Evolutionary conservation across 1,140 invertebrate species (phyloP).

Genomic region (Dreissena polymorpha): DNA sequence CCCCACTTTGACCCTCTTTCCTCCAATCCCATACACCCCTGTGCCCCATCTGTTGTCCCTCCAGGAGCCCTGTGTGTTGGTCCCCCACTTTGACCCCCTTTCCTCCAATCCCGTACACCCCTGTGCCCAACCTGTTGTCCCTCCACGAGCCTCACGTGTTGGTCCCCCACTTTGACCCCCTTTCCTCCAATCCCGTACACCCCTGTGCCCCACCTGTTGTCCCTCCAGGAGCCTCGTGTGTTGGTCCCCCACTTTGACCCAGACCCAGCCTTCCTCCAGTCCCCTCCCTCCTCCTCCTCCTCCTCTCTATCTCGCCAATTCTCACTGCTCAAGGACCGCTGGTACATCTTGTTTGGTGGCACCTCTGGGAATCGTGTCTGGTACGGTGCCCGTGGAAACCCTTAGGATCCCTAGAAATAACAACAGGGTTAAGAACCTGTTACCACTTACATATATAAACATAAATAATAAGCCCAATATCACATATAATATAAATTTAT

Average conservation of each 20-base stretch:
- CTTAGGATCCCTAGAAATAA: conserved; percentile 44
- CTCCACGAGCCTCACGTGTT: too few relatives aligned
- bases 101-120: too few relatives aligned
- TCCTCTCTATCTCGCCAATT: conserved; percentile 53
- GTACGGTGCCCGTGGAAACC: conserved; percentile 30
- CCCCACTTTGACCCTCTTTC: too few relatives aligned
- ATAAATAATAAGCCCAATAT: too few relatives aligned
- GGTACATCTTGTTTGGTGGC: conserved; percentile 45
- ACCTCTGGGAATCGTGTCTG: conserved; percentile 31
- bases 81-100: too few relatives aligned
- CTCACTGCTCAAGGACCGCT: conserved; percentile 50
- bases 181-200: not conserved
- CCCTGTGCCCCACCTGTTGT: not conserved
- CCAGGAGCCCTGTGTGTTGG: too few relatives aligned
- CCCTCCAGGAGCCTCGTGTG: conserved; percentile 28
- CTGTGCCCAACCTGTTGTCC: too few relatives aligned
- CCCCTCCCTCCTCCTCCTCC: conserved; percentile 45
- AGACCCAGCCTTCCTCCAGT: conserved; percentile 34
- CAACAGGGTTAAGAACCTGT: too few relatives aligned
- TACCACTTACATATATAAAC: too few relatives aligned
- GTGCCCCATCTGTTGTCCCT: too few relatives aligned
- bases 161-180: conserved; percentile 24
- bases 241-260: conserved; percentile 21
- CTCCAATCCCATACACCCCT: too few relatives aligned
- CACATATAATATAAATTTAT: too few relatives aligned